A percentile compares a stretch with the other conserved stretches of the same genome.
These are phyloP conservation scores for Heteropelma amictum DNA, from an alignment of 2,888 invertebrate species.

Conservation along the genomic window DNA sequence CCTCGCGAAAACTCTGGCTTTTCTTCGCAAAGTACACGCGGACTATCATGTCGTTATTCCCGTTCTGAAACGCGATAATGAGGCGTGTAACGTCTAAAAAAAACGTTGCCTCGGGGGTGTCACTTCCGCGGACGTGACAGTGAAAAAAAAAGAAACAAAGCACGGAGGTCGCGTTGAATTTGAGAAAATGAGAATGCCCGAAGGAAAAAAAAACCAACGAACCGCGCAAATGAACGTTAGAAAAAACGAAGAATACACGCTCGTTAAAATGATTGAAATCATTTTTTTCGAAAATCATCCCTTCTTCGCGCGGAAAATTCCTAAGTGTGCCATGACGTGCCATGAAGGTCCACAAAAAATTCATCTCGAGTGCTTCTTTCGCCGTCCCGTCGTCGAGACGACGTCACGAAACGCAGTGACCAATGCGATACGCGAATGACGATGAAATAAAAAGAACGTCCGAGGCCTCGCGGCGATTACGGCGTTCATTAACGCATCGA, in stretches of 20 bases:
- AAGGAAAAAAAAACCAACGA: neutral
- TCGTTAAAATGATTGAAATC: neutral
- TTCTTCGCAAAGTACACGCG: constrained; percentile 60
- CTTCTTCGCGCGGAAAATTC: neutral
- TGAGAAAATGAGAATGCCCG: neutral
- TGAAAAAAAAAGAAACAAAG: constrained; percentile 1
- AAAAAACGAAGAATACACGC: neutral
- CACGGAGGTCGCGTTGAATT: no score
- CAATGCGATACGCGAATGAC: neutral
- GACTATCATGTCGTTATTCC: constrained; percentile 62
- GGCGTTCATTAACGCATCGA: constrained; percentile 45
- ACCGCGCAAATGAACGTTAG: no score
- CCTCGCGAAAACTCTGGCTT: constrained; percentile 2
- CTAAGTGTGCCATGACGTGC: neutral
- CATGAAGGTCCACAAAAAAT: neutral
- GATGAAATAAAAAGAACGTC: neutral
- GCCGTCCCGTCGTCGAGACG: no score
- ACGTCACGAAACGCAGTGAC: constrained; percentile 30
- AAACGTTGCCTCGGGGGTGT: constrained; percentile 54
- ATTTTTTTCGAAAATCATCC: neutral
- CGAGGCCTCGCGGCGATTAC: neutral
- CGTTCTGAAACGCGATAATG: constrained; percentile 66
- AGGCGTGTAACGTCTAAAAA: constrained; percentile 63
- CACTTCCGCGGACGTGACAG: constrained; percentile 37
- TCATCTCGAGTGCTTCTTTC: neutral